Evolutionary conservation across 2,888 invertebrate species (phyloP), one percentile per base, ranked within the genome.

Genomic region (Pseudoips prasinana): DNA sequence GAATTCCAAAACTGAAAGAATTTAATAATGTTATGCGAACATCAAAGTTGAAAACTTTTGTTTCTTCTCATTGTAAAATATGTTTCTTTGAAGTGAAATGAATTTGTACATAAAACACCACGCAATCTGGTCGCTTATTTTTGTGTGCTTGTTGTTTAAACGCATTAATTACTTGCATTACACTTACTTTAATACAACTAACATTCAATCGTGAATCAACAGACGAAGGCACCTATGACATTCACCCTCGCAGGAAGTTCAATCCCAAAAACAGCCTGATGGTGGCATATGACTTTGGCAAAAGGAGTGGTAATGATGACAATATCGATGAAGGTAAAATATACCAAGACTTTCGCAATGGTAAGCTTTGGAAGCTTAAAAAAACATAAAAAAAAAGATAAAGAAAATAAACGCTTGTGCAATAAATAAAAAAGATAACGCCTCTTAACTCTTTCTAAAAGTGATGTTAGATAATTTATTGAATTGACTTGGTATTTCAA

Each of bases 241-340:
- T 55, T 10, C 61, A 66, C 17, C 32, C 54, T 22, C 68, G 63
- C 41, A 76, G 64, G 65, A 73, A 58, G 56, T 86, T 75, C 62
- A 73, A 68, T 33, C 82, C 83, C 29, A 81, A 77, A 59, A 69
- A 60, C 46, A 66, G 68, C 19, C 52, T 82, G 46, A 72, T 81
- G 78, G 74, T 77, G 37, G 84, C 82, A 11, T 46, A 65, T 34
- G 75, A 73, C 54, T 85, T 82, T 64, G 87, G 86, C 43, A 87
- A 87, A 70, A 60, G 86, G 46, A 75, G 69, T 67, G 71, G 63
- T 72, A 68, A 64, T 41, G 75, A 76, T 58, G 75, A 76, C 26
- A 53, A 51, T 33, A 50, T 45, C 9, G 77, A 77, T 11, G 82
- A 83, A 84, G 86, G 87, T 87, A 86, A 79, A 46, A 49, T 29